Base-by-base conservation (phyloP, 2,113 vertebrate genomes). In the Rhombomys opimus region DNA sequence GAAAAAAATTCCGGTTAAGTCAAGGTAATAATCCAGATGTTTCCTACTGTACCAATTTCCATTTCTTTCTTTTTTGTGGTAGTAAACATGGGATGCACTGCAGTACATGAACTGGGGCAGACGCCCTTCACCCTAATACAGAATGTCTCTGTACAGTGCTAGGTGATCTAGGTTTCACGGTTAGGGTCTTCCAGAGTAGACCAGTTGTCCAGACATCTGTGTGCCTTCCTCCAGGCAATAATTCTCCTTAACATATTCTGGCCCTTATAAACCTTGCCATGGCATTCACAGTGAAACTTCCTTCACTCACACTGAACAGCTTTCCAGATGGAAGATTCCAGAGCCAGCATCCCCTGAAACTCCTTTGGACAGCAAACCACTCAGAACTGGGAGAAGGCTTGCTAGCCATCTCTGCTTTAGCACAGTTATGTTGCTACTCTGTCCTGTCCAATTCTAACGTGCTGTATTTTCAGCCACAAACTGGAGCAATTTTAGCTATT, bases 401-500 rank as follows among this genome's bases (percentile, higher is more conserved):
- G 18, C 30, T 7, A 7, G 41, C 50, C 57, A 50, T 3, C 20
- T 38, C 67, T 30, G 35, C n/a, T 59, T 65, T 80, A 7, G 41
- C 17, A 7, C 1, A 0, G 17, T 23, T 94, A 0, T 59, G n/a
- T 15, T 27, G 59, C 9, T 23, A 61, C 30, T 61, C 90, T 72
- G 72, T 67, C 81, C 46, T 2, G 10, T 67, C 75, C 54, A 18
- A 88, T 12, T 84, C 57, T 4, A 0, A 9, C 93, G 97, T n/a
- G 63, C 46, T 86, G 0, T 15, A 38, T 32, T 92, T 90, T 72
- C 87, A 89, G 10, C 3, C 72, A 9, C 68, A 22, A 9, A 67
- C 76, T 2, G 0, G 89, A 91, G 32, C 1, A 10, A 50, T 96
- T 97, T 90, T 76, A 94, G 92, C 94, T 96, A 87, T 92, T 96